Evolutionary conservation across 53 echinoderm and acorn worm genomes (phyloP).

Genomic region (Holothuria scabra): DNA sequence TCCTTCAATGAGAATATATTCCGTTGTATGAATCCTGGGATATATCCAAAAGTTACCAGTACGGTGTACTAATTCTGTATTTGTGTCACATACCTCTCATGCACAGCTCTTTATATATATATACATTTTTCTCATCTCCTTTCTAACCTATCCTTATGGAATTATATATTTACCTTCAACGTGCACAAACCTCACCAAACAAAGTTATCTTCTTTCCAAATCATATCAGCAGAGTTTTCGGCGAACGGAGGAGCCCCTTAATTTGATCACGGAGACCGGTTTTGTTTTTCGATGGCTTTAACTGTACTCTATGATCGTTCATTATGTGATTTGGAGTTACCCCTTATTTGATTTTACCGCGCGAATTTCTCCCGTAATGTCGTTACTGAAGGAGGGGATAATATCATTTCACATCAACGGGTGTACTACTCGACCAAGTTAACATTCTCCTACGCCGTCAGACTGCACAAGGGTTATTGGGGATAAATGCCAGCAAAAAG

Average conservation of each 20-base stretch:
- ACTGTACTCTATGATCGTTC: slow-evolving; percentile 93
- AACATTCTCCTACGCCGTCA: slow-evolving; percentile 35
- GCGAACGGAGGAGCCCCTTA: slow-evolving; percentile 61
- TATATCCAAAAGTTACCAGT: too few species aligned
- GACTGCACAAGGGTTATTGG: slow-evolving; percentile 38
- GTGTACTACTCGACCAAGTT: slow-evolving; percentile 38
- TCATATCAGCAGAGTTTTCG: slow-evolving; percentile 76
- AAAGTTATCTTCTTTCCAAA: slow-evolving; percentile 65
- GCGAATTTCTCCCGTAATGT: slow-evolving; percentile 73
- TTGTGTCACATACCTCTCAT: neutral
- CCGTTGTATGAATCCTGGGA: too few species aligned
- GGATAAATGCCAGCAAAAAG: slow-evolving; percentile 23
- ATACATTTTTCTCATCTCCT: slow-evolving; percentile 39
- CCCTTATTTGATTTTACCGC: slow-evolving; percentile 74
- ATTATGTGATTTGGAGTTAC: slow-evolving; percentile 90
- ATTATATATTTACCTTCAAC: slow-evolving; percentile 51
- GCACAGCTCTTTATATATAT: slow-evolving; percentile 39
- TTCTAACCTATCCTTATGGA: slow-evolving; percentile 49
- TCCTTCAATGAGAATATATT: too few species aligned
- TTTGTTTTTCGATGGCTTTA: slow-evolving; percentile 96
- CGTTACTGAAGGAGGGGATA: slow-evolving; percentile 68
- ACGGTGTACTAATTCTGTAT: too few species aligned
- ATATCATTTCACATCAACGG: slow-evolving; percentile 50
- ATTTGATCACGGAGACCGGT: slow-evolving; percentile 91
- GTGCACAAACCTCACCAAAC: slow-evolving; percentile 44